Evolutionary conservation across 2,113 vertebrate species (phyloP), one percentile per base, ranked within the genome.

Genomic region (Pavo muticus): DNA sequence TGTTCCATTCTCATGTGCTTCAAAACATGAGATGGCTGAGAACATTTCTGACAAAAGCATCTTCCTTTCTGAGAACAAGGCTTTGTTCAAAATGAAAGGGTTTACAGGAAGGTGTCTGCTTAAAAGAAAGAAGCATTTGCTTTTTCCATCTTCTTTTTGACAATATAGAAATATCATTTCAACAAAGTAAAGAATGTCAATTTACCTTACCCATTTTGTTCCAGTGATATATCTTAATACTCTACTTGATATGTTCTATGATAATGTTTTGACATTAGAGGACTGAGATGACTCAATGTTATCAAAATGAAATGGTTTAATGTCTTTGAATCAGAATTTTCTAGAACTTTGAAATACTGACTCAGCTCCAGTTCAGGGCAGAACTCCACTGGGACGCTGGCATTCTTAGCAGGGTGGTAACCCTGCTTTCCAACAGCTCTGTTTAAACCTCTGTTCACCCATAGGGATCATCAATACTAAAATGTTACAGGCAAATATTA

Each of bases 261-360:
- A 72, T 95, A 93, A 87, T 95, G 90, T 96, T 96, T 97, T 95
- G 94, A 95, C n/a, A 8, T 88, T 90, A 14, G 69, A 90, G 79
- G 95, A 74, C 79, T 95, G 93, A 94, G 85, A 94, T 94, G 90
- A 96, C 88, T 95, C 90, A 91, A 90, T 65, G 80, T 88, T 95
- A 90, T 81, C 73, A 57, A 54, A 93, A 91, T n/a, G 57, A 90
- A 91, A 61, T 48, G 19, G 16, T 88, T 94, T 77, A 23, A 78
- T 69, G 67, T 88, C 83, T 91, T 94, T 60, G 56, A 80, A 72
- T 78, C 44, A 94, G 73, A 87, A 60, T 86, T 94, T 64, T 93
- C 86, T 77, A 60, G 86, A 91, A 88, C n/a, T 90, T 77, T 68
- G 52, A 75, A 91, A 93, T 57, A 64, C 1, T 10, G 25, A 65